Conservation (phyloP, 2,113 vertebrate genomes). For the Leucopsar rothschildi region DNA sequence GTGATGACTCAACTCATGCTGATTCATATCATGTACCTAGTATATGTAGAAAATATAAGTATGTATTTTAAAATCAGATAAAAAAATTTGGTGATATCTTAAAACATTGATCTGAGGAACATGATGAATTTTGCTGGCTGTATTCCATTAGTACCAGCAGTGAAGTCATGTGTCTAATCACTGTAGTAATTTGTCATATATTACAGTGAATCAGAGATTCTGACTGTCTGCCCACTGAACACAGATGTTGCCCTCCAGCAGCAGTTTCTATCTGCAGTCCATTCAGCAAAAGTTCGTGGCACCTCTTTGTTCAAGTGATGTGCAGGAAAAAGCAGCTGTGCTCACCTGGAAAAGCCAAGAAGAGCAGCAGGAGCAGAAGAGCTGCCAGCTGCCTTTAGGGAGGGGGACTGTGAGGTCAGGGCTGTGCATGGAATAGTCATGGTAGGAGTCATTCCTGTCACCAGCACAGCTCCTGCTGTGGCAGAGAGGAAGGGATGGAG, state of each 20-base stretch:
- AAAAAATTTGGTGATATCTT: not conserved
- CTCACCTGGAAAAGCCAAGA: not conserved
- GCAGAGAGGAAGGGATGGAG: not conserved
- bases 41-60: not conserved
- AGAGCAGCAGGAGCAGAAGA: not conserved
- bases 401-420: not conserved
- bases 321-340: not conserved
- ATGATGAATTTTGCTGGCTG: not conserved
- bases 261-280: not conserved
- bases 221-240: not conserved
- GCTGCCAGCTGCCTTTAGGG: not conserved
- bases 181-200: not conserved
- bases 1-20: not conserved
- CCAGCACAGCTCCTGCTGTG: not conserved
- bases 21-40: not conserved
- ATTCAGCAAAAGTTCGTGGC: not conserved
- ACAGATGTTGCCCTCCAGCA: not conserved
- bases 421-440: not conserved
- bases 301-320: not conserved
- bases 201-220: not conserved
- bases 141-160: not conserved
- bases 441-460: not conserved
- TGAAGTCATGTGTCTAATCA: not conserved
- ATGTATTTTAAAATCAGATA: not conserved
- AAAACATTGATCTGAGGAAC: not conserved